Evolutionary conservation across 2,888 invertebrate species (phyloP), one percentile per base, ranked within the genome.

Genomic region (Epinotia bilunana): DNA sequence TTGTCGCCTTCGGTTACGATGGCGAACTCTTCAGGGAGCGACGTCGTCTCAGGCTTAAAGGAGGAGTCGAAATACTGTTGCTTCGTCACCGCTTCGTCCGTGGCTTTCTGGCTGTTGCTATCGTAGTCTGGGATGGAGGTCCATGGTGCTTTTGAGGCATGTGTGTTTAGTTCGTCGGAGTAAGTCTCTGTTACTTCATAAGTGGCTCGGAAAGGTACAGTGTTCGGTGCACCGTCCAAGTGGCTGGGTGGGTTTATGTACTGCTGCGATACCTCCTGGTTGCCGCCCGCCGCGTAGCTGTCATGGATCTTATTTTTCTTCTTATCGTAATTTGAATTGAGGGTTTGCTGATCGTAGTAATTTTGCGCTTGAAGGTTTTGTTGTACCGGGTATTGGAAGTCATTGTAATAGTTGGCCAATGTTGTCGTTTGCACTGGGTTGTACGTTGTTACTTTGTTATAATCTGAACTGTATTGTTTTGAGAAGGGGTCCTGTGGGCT

Each of bases 161-260:
- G 90, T 4, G 91, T 89, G 65, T 84, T 85, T 20, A 84, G 78
- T 62, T 88, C 86, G 46, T 92, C 91, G 18, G 89, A 82, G 73
- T 92, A 92, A 65, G 86, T 84, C 83, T 94, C 94, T 7, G 91
- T 91, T 1, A 94, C 94, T 83, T 94, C 94, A 78, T 94, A 94
- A 16, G 91, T 89, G 20, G 91, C 87, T 76, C 82, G 82, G 80
- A 83, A 82, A 69, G 82, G 78, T 74, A 86, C 74, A 55, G 83
- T 73, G 76, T 85, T 81, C 18, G 82, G 81, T 13, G 81, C 82
- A 23, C 80, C 81, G 64, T 85, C 83, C 28, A 80, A 68, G 65
- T 82, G 83, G 64, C 81, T 81, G 3, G 90, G 89, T 49, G 88
- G 85, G 62, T 84, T 87, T 6, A 79, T 84, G 78, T 89, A 91